Conservation (phyloP, 2,113 vertebrate genomes). For the Alosa alosa region DNA sequence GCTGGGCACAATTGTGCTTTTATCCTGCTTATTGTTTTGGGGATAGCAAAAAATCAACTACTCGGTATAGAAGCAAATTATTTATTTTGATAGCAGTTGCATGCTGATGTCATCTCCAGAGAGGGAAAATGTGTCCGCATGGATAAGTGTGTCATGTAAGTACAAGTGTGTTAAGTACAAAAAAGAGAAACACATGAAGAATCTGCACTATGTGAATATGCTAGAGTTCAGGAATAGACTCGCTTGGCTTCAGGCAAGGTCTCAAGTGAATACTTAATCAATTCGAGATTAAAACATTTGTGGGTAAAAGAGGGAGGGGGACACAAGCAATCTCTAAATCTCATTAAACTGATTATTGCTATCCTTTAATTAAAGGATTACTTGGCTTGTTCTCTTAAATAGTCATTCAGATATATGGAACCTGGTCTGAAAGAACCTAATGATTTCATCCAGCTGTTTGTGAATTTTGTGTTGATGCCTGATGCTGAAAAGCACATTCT, state of each 20-base stretch:
- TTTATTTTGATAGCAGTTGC: neutral
- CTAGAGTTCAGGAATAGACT: neutral
- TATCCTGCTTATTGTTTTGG: neutral
- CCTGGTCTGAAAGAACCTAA: neutral
- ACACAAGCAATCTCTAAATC: neutral
- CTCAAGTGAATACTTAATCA: neutral
- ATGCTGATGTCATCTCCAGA: neutral
- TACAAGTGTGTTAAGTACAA: neutral
- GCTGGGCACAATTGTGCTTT: neutral
- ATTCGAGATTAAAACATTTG: neutral
- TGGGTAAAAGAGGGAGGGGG: neutral
- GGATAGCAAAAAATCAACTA: neutral
- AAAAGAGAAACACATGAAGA: neutral
- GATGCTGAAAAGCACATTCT: neutral
- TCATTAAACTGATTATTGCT: neutral
- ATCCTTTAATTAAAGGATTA: neutral
- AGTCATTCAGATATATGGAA: neutral
- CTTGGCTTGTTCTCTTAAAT: neutral
- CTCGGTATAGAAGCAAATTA: neutral
- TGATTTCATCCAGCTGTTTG: neutral
- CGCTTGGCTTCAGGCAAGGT: neutral
- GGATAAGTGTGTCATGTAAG: neutral
- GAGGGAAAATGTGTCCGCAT: neutral
- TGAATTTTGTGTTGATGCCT: neutral
- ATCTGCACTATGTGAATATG: neutral